Conservation (phyloP, 2,797 vertebrate genomes). For the Hapalemur alaotrensis region DNA sequence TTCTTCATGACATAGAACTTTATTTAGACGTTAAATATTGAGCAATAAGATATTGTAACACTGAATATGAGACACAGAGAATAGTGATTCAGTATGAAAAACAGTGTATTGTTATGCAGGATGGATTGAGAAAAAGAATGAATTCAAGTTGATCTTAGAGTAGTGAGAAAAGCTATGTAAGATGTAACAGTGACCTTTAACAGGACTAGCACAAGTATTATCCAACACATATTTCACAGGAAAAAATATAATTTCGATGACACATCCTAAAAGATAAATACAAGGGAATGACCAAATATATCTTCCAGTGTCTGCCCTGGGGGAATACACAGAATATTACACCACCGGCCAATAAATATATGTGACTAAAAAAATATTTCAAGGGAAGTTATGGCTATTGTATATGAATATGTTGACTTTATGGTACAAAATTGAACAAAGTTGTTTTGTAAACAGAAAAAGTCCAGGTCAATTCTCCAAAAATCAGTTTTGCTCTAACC, state of each 20-base stretch:
- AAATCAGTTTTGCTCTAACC: not conserved
- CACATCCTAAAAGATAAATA: not conserved
- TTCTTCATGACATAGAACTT: not conserved
- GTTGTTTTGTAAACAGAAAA: conserved; percentile 12
- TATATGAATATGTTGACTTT: not conserved
- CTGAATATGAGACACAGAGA: not conserved
- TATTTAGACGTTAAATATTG: not conserved
- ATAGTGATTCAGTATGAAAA: not conserved
- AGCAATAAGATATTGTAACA: not conserved
- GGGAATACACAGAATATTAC: not conserved
- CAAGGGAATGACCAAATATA: not conserved
- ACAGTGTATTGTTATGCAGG: not conserved
- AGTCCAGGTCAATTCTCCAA: not conserved
- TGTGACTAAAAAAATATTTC: not conserved
- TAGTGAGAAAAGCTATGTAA: not conserved
- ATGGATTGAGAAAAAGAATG: not conserved
- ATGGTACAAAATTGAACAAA: not conserved
- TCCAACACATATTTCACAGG: not conserved
- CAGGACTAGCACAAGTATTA: not conserved
- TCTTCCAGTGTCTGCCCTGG: not conserved
- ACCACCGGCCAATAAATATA: not conserved
- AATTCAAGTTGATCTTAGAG: not conserved
- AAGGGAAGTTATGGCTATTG: not conserved
- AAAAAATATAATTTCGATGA: not conserved
- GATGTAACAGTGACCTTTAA: not conserved